phyloP scores from a whole-genome alignment of 1,140 invertebrate genomes.

The Diabrotica undecimpunctata region DNA sequence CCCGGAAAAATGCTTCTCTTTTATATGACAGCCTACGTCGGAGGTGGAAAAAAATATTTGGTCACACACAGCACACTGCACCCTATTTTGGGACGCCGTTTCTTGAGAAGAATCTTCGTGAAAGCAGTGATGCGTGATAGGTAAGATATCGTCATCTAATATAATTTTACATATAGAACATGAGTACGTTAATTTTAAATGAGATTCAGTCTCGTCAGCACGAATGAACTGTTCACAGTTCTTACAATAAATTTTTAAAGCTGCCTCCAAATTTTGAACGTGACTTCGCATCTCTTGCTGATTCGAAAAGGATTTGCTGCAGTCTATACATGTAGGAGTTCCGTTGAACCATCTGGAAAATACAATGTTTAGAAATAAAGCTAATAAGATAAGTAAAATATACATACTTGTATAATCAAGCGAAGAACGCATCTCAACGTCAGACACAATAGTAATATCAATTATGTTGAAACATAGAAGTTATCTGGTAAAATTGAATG shows the following conservation, averaged over 20 bases:
- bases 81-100: conserved; percentile 4
- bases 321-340: neutral
- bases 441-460: too few species aligned
- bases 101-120: conserved; percentile 13
- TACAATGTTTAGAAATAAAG: neutral
- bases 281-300: neutral
- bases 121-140: conserved; percentile 9
- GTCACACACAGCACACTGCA: conserved; percentile 24
- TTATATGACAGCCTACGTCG: conserved; percentile 23
- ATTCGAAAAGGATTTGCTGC: neutral
- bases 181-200: conserved; percentile 9
- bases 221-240: conserved; percentile 16
- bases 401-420: too few species aligned
- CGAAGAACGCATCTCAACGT: too few species aligned
- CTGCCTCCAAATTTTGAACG: conserved; percentile 20
- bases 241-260: conserved; percentile 16
- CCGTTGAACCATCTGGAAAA: neutral
- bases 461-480: too few species aligned
- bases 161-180: conserved; percentile 18
- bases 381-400: too few species aligned
- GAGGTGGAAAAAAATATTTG: conserved; percentile 15
- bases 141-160: conserved; percentile 5
- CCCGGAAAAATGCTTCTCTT: neutral
- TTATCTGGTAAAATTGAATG: too few species aligned
- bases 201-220: conserved; percentile 16